Conservation (phyloP, 1,140 invertebrate species). For the Eubasilissa regina region DNA sequence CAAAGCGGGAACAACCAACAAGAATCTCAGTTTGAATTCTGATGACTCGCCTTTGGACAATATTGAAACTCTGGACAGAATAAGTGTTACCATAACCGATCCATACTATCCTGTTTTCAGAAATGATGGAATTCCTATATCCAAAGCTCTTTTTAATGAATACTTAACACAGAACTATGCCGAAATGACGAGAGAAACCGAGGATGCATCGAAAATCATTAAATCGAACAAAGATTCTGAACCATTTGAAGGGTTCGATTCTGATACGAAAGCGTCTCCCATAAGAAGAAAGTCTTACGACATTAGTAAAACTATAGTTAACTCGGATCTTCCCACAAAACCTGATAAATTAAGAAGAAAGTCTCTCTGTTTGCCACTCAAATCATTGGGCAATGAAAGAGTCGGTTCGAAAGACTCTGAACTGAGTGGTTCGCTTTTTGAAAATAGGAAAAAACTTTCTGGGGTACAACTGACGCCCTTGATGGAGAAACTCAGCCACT, state of each 20-base stretch:
- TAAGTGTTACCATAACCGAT: slow-evolving; percentile 82
- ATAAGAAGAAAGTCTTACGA: slow-evolving; percentile 61
- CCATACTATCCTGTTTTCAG: slow-evolving; percentile 84
- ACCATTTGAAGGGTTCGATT: slow-evolving; percentile 71
- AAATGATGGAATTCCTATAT: slow-evolving; percentile 80
- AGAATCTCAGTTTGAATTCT: slow-evolving; percentile 65
- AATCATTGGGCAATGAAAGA: slow-evolving; percentile 71
- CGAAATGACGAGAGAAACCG: slow-evolving; percentile 66
- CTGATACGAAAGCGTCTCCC: slow-evolving; percentile 66
- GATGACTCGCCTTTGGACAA: slow-evolving; percentile 65
- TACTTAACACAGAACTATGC: slow-evolving; percentile 76
- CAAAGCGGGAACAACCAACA: slow-evolving; percentile 66
- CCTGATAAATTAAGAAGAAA: slow-evolving; percentile 74
- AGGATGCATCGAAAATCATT: slow-evolving; percentile 44
- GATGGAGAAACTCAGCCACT: slow-evolving; percentile 84
- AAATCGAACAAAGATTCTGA: slow-evolving; percentile 60
- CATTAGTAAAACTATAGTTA: slow-evolving; percentile 2
- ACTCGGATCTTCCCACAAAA: slow-evolving; percentile 60
- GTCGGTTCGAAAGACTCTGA: slow-evolving; percentile 9
- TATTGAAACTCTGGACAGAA: slow-evolving; percentile 64
- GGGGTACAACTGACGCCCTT: slow-evolving; percentile 83
- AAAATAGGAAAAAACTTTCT: slow-evolving; percentile 71
- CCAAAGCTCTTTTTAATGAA: slow-evolving; percentile 80
- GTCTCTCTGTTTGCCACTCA: slow-evolving; percentile 80
- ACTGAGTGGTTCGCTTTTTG: slow-evolving; percentile 65